Evolutionary conservation across 2,113 vertebrate species (phyloP).

Genomic region (Zeus faber): DNA sequence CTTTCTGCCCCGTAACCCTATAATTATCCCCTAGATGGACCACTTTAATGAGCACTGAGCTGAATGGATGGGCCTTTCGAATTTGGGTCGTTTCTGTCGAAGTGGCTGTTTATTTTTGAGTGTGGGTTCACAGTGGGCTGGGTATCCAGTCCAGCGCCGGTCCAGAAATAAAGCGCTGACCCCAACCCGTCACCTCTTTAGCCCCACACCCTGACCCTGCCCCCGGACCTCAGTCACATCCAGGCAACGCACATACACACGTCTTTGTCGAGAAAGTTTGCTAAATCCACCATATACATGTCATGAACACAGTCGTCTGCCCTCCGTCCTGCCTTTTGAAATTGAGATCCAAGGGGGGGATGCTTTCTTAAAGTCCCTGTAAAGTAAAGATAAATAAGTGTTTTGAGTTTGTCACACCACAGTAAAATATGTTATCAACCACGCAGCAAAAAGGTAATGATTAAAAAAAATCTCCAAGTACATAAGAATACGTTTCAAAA

Average conservation of each 20-base stretch:
- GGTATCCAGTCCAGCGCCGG: slow-evolving; percentile 13
- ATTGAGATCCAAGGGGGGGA: too few relatives aligned
- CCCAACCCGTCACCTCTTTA: slow-evolving; percentile 4
- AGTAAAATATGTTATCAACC: too few relatives aligned
- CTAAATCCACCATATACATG: too few relatives aligned
- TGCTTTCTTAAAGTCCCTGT: too few relatives aligned
- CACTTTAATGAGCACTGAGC: slow-evolving; percentile 58
- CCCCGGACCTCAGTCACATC: slow-evolving; percentile 34
- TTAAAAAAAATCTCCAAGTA: too few relatives aligned
- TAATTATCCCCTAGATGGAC: slow-evolving; percentile 63
- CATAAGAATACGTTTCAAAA: too few relatives aligned
- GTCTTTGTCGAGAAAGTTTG: too few relatives aligned
- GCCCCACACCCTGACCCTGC: slow-evolving; percentile 4
- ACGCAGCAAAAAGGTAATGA: too few relatives aligned
- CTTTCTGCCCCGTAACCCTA: slow-evolving; percentile 56
- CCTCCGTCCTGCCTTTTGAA: too few relatives aligned
- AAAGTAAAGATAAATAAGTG: too few relatives aligned
- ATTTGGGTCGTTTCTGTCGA: slow-evolving; percentile 61
- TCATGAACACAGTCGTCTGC: too few relatives aligned
- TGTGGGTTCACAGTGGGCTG: slow-evolving; percentile 29
- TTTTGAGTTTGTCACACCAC: too few relatives aligned
- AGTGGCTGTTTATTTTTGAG: slow-evolving; percentile 57
- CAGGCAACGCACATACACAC: neutral
- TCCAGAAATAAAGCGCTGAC: slow-evolving; percentile 42
- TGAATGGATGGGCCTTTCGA: slow-evolving; percentile 45